Conservation (phyloP, 2,113 vertebrate genomes). For the Cygnus buccinator region DNA sequence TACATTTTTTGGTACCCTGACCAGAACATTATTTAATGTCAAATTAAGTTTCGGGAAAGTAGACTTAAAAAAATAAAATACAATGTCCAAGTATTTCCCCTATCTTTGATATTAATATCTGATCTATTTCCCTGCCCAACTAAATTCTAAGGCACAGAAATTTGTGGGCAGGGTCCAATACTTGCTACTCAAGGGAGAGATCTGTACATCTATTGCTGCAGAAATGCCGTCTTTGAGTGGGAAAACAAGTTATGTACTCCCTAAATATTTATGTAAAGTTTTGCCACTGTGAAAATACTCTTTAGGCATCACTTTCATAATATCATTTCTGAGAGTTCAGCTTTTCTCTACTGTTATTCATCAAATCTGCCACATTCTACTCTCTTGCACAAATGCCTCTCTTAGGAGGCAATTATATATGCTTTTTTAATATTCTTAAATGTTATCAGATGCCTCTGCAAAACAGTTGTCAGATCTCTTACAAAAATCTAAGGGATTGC, state of each 20-base stretch:
- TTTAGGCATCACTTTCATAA: neutral
- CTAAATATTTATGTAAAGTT: neutral
- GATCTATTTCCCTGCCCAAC: neutral
- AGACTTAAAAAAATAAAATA: neutral
- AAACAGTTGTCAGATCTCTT: slow-evolving; percentile 28
- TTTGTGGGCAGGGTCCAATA: neutral
- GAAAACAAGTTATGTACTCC: neutral
- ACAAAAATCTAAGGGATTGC: slow-evolving; percentile 13
- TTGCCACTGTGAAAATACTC: neutral
- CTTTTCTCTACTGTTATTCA: neutral
- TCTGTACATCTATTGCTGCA: neutral
- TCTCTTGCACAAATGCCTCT: slow-evolving; percentile 19
- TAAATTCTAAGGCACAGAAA: neutral
- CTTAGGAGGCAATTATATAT: slow-evolving; percentile 44
- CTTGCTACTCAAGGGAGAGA: neutral
- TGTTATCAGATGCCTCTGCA: neutral
- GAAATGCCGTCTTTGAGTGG: neutral
- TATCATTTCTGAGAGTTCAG: neutral
- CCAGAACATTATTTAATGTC: neutral
- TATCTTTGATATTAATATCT: neutral
- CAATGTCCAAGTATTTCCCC: neutral
- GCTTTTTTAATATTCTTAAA: slow-evolving; percentile 31
- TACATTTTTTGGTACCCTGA: neutral
- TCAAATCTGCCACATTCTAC: neutral
- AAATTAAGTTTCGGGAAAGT: neutral